These are phyloP conservation scores for Ormyrus rosae DNA, from an alignment of 2,888 invertebrate genomes.

Conservation along the genomic window DNA sequence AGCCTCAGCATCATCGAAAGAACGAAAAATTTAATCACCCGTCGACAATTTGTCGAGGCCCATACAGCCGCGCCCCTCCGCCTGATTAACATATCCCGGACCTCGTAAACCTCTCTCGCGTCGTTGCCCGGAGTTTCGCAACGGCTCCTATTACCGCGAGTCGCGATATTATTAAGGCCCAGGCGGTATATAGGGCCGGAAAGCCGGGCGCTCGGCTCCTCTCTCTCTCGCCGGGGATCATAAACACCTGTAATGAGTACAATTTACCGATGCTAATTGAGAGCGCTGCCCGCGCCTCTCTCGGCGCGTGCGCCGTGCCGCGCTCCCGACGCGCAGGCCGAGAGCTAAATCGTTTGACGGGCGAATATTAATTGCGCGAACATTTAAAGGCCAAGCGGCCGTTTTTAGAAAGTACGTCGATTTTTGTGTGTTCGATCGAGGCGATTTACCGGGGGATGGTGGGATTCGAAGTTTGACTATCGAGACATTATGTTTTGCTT, in stretches of 20 bases:
- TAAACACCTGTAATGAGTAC: constrained; percentile 51
- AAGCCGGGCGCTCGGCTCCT: neutral
- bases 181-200: neutral
- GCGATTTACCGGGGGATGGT: no score
- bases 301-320: neutral
- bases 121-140: no score
- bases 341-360: constrained; percentile 25
- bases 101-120: no score
- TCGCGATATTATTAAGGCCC: no score
- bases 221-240: neutral
- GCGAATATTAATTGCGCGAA: constrained; percentile 30
- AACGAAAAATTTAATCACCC: no score
- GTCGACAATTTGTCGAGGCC: no score
- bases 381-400: neutral
- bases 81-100: no score
- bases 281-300: neutral
- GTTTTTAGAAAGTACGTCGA: neutral
- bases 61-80: no score
- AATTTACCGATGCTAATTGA: constrained; percentile 54
- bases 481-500: no score
- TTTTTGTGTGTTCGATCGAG: neutral
- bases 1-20: no score
- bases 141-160: no score
- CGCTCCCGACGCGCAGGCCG: neutral
- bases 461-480: no score